These are phyloP conservation scores for Agrochola macilenta DNA, from an alignment of 2,888 invertebrate species.

Conservation along the genomic window DNA sequence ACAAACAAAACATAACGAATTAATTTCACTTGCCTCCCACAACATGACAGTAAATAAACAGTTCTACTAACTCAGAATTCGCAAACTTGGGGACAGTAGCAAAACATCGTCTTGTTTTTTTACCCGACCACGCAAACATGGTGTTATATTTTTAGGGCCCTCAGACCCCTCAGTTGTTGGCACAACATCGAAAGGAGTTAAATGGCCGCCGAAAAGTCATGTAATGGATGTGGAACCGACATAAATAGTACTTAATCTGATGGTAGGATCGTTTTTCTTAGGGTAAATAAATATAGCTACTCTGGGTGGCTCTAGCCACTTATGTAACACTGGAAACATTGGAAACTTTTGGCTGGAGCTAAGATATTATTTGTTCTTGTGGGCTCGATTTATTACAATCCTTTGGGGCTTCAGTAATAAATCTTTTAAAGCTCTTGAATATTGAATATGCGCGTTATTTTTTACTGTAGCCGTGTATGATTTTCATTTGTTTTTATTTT, in stretches of 20 bases:
- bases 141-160: slow-evolving; percentile 37
- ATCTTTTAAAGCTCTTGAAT: neutral
- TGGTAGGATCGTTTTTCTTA: slow-evolving; percentile 50
- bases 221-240: slow-evolving; percentile 56
- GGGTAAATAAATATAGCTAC: slow-evolving; percentile 39
- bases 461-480: neutral
- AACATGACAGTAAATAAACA: slow-evolving; percentile 41
- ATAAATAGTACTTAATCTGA: slow-evolving; percentile 63
- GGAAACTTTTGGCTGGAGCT: slow-evolving; percentile 25
- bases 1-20: slow-evolving; percentile 12
- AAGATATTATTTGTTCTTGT: slow-evolving; percentile 5
- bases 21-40: slow-evolving; percentile 8
- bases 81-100: slow-evolving; percentile 28
- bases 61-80: slow-evolving; percentile 42
- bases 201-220: slow-evolving; percentile 43
- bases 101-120: slow-evolving; percentile 51
- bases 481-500: slow-evolving; percentile 5
- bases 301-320: slow-evolving; percentile 9
- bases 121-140: slow-evolving; percentile 24
- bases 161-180: slow-evolving; percentile 31
- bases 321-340: slow-evolving; percentile 27
- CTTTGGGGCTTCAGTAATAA: neutral
- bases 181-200: slow-evolving; percentile 40
- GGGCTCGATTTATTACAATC: neutral
- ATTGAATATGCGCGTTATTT: neutral